Base-by-base conservation (phyloP, 92 coral and sea anemone genomes). In the Plumapathes pennacea region DNA sequence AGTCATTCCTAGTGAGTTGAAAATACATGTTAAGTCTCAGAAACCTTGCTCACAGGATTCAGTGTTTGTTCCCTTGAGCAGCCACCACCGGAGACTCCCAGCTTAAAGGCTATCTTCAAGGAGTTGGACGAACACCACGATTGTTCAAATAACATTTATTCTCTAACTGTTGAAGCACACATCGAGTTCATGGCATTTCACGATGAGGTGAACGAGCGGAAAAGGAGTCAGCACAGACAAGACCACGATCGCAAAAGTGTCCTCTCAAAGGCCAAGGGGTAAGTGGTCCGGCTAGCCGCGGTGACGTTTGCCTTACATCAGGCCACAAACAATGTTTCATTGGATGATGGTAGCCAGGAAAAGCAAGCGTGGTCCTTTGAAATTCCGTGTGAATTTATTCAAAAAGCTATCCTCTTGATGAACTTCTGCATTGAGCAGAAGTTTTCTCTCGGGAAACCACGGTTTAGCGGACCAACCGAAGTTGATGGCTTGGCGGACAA, bases 401-500 rank as follows among this genome's bases (percentile, higher is more conserved):
- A 24, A 21, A 62, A 37, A 49, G 80, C 80, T 3, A 38, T 71
- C 28, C 27, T 39, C 1, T 60, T 82, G 4, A 74, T 67, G 71
- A 61, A 82, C 66, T 74, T 66, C 40, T 59, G 67, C 54, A 81
- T 74, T 39, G 69, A 34, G 46, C 88, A 81, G 62, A 81, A 74
- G 46, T 59, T 56, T 77, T 69, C 76, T 4, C 66, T 74, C 12
- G n/a, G n/a, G n/a, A 67, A 68, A 10, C 41, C 54, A 30, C 65
- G 62, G 34, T 6, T 33, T 22, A 43, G 7, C n/a, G 17, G 18
- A 5, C 23, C 30, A 26, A 47, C 10, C 28, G 32, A 29, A 19
- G n/a, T n/a, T n/a, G n/a, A n/a, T n/a, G n/a, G n/a, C n/a, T n/a
- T n/a, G n/a, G n/a, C n/a, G n/a, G n/a, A n/a, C n/a, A 41, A 38